A percentile compares a stretch with the other conserved stretches of the same genome.
phyloP scores from a whole-genome alignment of 2,888 invertebrate species.

The Chrysomela aeneicollis region DNA sequence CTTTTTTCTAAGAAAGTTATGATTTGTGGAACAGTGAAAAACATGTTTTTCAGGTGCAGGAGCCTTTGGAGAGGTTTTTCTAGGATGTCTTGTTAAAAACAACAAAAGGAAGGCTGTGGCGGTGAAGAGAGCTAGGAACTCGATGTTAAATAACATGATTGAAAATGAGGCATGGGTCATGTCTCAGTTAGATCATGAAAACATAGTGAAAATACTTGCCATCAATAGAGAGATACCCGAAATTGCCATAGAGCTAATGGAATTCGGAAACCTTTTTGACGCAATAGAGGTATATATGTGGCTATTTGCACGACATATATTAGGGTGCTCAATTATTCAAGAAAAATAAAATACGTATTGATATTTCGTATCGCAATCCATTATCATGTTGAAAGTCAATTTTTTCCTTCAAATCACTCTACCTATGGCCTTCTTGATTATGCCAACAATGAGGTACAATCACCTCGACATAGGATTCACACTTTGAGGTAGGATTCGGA shows the following conservation, averaged over 20 bases:
- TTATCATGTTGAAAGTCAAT: too few relatives aligned
- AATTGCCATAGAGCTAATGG: slow-evolving; percentile 27
- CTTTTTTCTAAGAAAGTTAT: too few relatives aligned
- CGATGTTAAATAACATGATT: background rate
- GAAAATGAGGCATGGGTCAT: slow-evolving; percentile 24
- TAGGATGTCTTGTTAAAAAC: slow-evolving; percentile 10
- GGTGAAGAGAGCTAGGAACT: slow-evolving; percentile 7
- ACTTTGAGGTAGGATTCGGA: too few relatives aligned
- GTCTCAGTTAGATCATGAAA: slow-evolving; percentile 24
- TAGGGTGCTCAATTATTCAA: too few relatives aligned
- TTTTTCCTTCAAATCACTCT: too few relatives aligned
- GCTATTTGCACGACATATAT: too few relatives aligned
- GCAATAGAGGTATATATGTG: slow-evolving; percentile 9
- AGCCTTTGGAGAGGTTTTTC: slow-evolving; percentile 13
- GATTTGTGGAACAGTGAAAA: too few relatives aligned
- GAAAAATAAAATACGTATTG: too few relatives aligned
- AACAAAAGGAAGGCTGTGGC: slow-evolving; percentile 8
- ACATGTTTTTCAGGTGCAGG: slow-evolving; percentile 16
- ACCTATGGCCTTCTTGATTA: too few relatives aligned
- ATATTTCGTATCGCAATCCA: too few relatives aligned
- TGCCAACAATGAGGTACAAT: too few relatives aligned
- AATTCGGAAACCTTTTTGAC: slow-evolving; percentile 1
- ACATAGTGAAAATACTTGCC: slow-evolving; percentile 28
- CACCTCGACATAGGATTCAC: too few relatives aligned
- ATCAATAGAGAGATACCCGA: slow-evolving; percentile 12